Base-by-base conservation (phyloP, 2,888 invertebrate genomes). In the Machimus atricapillus region DNA sequence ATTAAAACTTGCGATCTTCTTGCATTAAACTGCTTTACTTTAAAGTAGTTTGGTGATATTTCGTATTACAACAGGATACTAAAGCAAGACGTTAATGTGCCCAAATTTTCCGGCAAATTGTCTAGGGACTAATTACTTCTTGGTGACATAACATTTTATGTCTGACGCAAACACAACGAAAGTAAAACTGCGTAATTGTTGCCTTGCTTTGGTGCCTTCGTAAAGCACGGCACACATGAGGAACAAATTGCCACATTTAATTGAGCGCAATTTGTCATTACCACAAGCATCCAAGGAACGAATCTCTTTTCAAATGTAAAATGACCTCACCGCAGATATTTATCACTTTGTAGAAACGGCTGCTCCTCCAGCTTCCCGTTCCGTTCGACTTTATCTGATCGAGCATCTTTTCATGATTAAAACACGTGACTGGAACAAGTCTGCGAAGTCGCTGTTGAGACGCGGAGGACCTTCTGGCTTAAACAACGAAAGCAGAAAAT, bases 251-350 rank as follows among this genome's bases (percentile, higher is more conserved):
- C n/a, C 9, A 66, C 79, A 52, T 58, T 37, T 82, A 82, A 82
- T 82, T 82, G 66, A 82, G 58, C 58, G 66, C 58, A 56, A 82
- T 82, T 66, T 82, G 58, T 34, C 66, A 37, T 58, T 56, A 58
- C 66, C 66, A 16, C 37, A 82, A 37, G 19, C 58, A 82, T 82
- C 9, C 52, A 16, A 56, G 31, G 58, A 58, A 82, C 34, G 58
- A 82, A 37, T 58, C 82, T 82, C 23, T 27, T 27, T 23, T 12
- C 23, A 58, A 66, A 58, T 82, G 82, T 58, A 82, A 82, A 37
- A 23, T 82, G 82, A 82, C 58, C 82, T 82, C 82, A 58, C 58
- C 66, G 82, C 82, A 82, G 82, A 37, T 82, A 82, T 82, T 82
- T 82, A 82, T 82, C 79, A 19, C 58, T 37, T 37, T 34, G 58